A percentile compares a stretch with the other conserved stretches of the same genome.
Evolutionary conservation across 2,113 vertebrate species (phyloP).

Genomic region (Otolemur garnettii): DNA sequence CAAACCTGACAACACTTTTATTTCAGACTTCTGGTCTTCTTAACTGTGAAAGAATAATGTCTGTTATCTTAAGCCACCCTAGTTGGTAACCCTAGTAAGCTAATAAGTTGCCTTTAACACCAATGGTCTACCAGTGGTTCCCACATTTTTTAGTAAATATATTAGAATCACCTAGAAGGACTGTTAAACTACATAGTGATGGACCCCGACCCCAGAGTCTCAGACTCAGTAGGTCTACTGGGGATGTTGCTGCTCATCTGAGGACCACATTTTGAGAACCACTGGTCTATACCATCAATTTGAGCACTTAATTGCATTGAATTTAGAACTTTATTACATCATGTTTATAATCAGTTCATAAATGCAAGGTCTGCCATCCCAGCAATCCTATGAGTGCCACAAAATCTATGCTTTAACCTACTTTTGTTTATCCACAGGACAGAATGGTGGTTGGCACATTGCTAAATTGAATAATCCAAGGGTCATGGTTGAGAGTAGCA

Average conservation of each 20-base stretch:
- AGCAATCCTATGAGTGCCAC: not conserved
- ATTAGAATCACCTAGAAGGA: not conserved
- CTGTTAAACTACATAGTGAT: not conserved
- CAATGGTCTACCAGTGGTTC: not conserved
- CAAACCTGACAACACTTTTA: not conserved
- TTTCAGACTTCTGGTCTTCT: not conserved
- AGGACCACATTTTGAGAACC: not conserved
- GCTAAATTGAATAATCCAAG: not conserved
- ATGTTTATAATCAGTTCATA: constrained; percentile 50
- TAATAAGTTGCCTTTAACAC: not conserved
- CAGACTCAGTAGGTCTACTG: not conserved
- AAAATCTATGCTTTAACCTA: constrained; percentile 40
- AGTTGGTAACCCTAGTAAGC: not conserved
- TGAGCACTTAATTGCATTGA: constrained; percentile 29
- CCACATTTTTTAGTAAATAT: not conserved
- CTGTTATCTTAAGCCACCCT: not conserved
- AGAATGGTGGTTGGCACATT: not conserved
- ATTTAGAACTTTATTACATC: constrained; percentile 16
- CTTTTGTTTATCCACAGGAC: constrained; percentile 41
- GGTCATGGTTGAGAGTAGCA: not conserved
- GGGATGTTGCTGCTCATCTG: not conserved
- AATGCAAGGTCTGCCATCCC: constrained; percentile 12
- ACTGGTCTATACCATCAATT: not conserved
- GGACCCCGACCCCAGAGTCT: not conserved
- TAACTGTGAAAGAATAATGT: not conserved